A percentile compares a stretch with the other conserved stretches of the same genome.
Conservation (phyloP, 2,797 vertebrate species). For the Sebastes glaucus region DNA sequence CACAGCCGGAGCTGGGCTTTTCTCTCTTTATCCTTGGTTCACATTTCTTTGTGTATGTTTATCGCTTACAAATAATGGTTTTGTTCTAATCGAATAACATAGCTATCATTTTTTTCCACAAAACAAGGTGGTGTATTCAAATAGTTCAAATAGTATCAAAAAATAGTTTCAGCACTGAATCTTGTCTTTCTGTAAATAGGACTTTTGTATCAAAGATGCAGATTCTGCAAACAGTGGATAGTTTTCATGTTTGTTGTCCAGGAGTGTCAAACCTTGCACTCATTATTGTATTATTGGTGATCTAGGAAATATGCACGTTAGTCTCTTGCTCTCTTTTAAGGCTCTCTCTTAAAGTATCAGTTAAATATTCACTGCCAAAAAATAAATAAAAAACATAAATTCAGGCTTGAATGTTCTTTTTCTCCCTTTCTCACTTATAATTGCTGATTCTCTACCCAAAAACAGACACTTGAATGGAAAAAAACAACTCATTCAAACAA, state of each 20-base stretch:
- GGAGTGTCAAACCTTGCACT: not conserved
- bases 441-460: not conserved
- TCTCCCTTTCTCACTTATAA: not conserved
- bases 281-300: not conserved
- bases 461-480: not conserved
- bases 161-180: not conserved
- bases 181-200: not conserved
- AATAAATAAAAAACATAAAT: not conserved
- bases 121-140: not conserved
- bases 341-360: not conserved
- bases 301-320: not conserved
- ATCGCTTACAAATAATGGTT: fast-evolving
- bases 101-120: not conserved
- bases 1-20: not conserved
- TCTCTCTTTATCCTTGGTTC: not conserved
- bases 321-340: not conserved
- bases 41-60: not conserved
- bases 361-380: not conserved
- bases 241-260: not conserved
- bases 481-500: not conserved
- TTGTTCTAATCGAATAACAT: not conserved
- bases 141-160: not conserved
- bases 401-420: not conserved
- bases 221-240: not conserved
- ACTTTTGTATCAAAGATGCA: not conserved